Percentiles rank a stretch among this genome's conserved stretches.
These are phyloP conservation scores for Hydrotaea diabolus DNA, from an alignment of 2,888 invertebrate genomes.

Conservation along the genomic window DNA sequence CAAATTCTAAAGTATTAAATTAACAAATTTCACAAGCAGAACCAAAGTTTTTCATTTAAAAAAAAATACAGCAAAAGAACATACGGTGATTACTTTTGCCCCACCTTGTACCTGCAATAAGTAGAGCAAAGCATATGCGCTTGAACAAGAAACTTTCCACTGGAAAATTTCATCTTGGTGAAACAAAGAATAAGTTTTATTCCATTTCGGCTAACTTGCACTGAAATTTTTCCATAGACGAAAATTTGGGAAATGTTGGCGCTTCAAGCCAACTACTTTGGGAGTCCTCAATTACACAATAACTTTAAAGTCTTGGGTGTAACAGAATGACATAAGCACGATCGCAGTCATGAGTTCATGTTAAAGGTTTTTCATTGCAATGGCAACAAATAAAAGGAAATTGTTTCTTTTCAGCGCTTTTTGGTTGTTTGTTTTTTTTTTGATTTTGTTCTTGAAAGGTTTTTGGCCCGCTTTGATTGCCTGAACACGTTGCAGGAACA, in stretches of 20 bases:
- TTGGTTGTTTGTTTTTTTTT: constrained; percentile 41
- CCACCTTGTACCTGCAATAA: no score
- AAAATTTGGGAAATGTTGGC: not conserved
- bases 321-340: constrained; percentile 64
- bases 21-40: no score
- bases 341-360: constrained; percentile 56
- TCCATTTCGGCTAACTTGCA: no score
- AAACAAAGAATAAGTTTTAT: no score
- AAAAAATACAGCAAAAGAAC: no score
- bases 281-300: not conserved
- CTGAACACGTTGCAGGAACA: constrained; percentile 44
- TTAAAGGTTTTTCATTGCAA: constrained; percentile 60
- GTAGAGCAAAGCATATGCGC: no score
- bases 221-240: no score
- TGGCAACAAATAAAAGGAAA: constrained; percentile 24
- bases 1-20: no score
- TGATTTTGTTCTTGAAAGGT: not conserved
- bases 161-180: no score
- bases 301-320: constrained; percentile 29
- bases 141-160: no score
- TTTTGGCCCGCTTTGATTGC: constrained; percentile 37
- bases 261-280: not conserved
- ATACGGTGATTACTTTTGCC: no score
- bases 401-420: constrained; percentile 7
- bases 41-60: no score